phyloP scores from a whole-genome alignment of 2,113 vertebrate genomes.

The Dolichotis patagonum region DNA sequence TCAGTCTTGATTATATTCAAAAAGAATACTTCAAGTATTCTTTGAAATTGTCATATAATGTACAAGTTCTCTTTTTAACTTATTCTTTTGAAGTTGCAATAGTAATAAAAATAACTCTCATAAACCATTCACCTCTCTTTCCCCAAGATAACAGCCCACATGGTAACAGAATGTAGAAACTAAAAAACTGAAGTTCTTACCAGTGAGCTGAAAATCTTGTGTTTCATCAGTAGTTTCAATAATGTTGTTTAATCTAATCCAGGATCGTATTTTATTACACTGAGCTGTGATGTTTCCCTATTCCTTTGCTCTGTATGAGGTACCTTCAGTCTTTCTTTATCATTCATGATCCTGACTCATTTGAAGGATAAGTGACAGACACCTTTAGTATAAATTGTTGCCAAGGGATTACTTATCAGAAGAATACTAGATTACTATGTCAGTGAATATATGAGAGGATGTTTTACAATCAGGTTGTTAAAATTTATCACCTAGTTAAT shows the following conservation, averaged over 20 bases:
- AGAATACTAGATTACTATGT: neutral
- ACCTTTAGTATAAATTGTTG: neutral
- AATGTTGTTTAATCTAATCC: neutral
- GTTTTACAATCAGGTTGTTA: neutral
- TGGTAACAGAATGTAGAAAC: neutral
- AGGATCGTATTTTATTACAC: neutral
- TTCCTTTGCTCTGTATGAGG: neutral
- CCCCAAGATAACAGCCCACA: neutral
- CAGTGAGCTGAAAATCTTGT: neutral
- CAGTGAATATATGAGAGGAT: neutral
- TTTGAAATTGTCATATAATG: neutral
- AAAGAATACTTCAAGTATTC: neutral
- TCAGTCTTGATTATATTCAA: neutral
- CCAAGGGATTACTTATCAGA: neutral
- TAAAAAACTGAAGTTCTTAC: conserved; percentile 9
- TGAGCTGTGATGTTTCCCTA: neutral
- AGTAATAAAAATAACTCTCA: neutral
- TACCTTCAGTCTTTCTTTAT: neutral
- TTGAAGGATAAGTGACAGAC: neutral
- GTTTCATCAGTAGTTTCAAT: neutral
- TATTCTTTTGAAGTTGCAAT: neutral
- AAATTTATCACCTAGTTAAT: too few species aligned
- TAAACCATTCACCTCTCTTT: neutral
- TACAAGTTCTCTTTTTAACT: neutral
- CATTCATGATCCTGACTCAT: neutral